Conservation (phyloP, 2,113 vertebrate genomes). For the Nasalis larvatus region DNA sequence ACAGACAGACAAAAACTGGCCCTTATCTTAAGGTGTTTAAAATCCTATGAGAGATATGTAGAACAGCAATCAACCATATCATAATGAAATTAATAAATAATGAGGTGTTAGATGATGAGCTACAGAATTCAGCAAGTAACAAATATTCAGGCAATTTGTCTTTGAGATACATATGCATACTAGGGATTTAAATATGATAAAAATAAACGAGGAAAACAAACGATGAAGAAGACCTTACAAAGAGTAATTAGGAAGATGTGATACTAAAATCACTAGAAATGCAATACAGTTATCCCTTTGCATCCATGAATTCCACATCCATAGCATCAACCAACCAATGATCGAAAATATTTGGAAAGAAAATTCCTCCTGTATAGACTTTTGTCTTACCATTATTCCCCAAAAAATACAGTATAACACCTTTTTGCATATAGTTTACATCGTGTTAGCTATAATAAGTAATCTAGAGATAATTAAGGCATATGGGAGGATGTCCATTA, state of each 20-base stretch:
- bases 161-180: neutral
- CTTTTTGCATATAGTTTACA: neutral
- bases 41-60: neutral
- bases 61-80: neutral
- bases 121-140: neutral
- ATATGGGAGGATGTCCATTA: neutral
- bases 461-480: neutral
- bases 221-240: neutral
- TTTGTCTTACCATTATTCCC: neutral
- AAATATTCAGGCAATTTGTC: neutral
- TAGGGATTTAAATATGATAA: neutral
- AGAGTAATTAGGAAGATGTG: neutral
- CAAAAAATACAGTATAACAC: neutral
- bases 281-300: neutral
- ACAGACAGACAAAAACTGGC: neutral
- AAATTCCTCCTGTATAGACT: neutral
- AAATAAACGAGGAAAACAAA: neutral
- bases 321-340: neutral
- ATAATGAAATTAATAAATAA: slow-evolving; percentile 11
- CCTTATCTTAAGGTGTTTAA: neutral
- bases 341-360: neutral
- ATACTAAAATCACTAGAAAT: neutral
- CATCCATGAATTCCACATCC: neutral
- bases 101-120: neutral
- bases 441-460: neutral